Conservation (phyloP, 2,888 invertebrate genomes). For the Epiblema foenella region DNA sequence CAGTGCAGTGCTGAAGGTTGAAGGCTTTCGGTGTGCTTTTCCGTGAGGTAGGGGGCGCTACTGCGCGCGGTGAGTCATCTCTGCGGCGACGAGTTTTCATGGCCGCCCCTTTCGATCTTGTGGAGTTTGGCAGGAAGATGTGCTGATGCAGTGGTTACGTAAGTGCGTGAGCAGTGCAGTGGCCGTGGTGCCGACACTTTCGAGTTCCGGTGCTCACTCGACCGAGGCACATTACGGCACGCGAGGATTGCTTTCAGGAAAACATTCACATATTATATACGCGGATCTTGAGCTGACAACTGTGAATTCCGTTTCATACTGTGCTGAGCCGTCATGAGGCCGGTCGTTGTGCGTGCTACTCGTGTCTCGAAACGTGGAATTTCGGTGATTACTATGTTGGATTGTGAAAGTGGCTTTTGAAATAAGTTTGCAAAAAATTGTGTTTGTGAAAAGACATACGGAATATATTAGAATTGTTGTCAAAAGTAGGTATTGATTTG, state of each 20-base stretch:
- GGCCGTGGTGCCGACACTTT: slow-evolving; percentile 73
- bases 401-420: slow-evolving; percentile 67
- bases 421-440: slow-evolving; percentile 48
- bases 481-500: slow-evolving; percentile 51
- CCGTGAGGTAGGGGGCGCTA: slow-evolving; percentile 75
- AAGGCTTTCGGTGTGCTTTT: slow-evolving; percentile 62
- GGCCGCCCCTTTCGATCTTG: slow-evolving; percentile 77
- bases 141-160: slow-evolving; percentile 78
- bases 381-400: slow-evolving; percentile 58
- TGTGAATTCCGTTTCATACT: slow-evolving; percentile 46
- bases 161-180: slow-evolving; percentile 76
- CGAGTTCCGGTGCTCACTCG: slow-evolving; percentile 71
- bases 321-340: slow-evolving; percentile 60
- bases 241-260: slow-evolving; percentile 79
- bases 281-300: slow-evolving; percentile 66
- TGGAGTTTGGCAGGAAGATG: slow-evolving; percentile 63
- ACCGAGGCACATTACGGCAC: slow-evolving; percentile 74
- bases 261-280: slow-evolving; percentile 82
- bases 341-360: slow-evolving; percentile 52
- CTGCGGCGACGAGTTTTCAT: slow-evolving; percentile 79
- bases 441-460: slow-evolving; percentile 56
- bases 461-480: slow-evolving; percentile 48
- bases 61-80: slow-evolving; percentile 80
- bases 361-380: slow-evolving; percentile 51
- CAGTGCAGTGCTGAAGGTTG: slow-evolving; percentile 67